Base-by-base conservation (phyloP, 1,140 invertebrate species). In the Theocolax elegans region DNA sequence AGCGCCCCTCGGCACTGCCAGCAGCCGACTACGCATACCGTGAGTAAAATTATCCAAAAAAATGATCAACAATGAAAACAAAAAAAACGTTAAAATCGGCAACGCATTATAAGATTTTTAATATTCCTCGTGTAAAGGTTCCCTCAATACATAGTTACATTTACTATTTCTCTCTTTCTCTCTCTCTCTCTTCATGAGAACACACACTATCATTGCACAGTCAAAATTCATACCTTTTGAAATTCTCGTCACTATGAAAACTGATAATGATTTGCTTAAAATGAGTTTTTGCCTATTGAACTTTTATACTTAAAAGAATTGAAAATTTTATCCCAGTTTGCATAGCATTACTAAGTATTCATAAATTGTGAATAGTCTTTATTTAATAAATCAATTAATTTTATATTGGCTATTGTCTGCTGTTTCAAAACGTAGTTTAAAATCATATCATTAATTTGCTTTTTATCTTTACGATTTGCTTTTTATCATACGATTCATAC, bases 1-100 rank as follows among this genome's bases (percentile, higher is more conserved):
- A 79, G 81, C 81, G 79, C 58, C 77, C 77, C 56, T 78, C 76
- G 77, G 76, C 80, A 81, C 78, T 80, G 78, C 80, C 79, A 81
- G 80, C 81, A 81, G 81, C 82, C 81, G 76, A 80, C 82, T 81
- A 81, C 79, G 79, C 79, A 67, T 72, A 81, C 80, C 77, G 82
- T 83, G 82, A 82, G 82, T 83, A 83, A 83, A 82, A 73, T 80
- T 77, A 80, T 75, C 74, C 72, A 76, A 75, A 65, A 75, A 73
- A 73, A 74, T 60, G 54, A 70, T 68, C 69, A 69, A 67, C 56
- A 68, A 73, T 58, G 49, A 67, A 74, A 62, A 59, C 38, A 68
- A 42, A 67, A 21, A 63, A 38, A 63, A 54, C 21, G 38, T 35
- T 19, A 53, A 67, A 56, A 29, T 29, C 42, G 53, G 46, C 62